phyloP scores from a whole-genome alignment of 1,140 invertebrate species.

The Branchinecta lindahli region DNA sequence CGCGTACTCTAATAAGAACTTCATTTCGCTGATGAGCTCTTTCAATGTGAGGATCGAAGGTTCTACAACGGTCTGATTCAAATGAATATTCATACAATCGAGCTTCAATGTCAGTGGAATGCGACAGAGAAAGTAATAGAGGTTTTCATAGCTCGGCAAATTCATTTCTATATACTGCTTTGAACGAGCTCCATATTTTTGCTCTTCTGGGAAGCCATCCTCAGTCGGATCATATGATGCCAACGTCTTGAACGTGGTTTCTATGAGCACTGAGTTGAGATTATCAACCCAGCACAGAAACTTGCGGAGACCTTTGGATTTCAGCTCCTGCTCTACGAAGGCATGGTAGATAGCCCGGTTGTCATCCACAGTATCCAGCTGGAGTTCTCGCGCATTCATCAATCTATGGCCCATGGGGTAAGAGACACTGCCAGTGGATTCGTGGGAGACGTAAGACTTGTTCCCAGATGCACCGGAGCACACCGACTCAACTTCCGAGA shows the following conservation, averaged over 20 bases:
- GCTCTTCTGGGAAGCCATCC: constrained; percentile 32
- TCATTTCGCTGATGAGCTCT: constrained; percentile 38
- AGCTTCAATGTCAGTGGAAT: constrained; percentile 72
- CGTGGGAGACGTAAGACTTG: constrained; percentile 6
- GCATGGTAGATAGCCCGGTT: constrained; percentile 36
- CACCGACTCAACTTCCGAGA: constrained; percentile 10
- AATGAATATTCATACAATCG: constrained; percentile 63
- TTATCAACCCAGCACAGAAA: constrained; percentile 39
- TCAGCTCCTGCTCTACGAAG: constrained; percentile 71
- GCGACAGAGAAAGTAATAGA: constrained; percentile 66
- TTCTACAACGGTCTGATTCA: constrained; percentile 64
- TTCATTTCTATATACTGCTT: constrained; percentile 52
- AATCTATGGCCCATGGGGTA: constrained; percentile 18
- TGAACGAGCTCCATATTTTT: constrained; percentile 57
- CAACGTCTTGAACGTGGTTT: not conserved
- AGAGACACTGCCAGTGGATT: constrained; percentile 19
- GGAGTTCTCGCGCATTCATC: constrained; percentile 15
- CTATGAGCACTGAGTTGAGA: not conserved
- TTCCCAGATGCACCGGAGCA: not conserved
- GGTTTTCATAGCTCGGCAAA: constrained; percentile 59
- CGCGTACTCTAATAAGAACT: not conserved
- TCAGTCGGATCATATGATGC: constrained; percentile 27
- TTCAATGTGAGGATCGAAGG: constrained; percentile 68
- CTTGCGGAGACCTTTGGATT: constrained; percentile 64
- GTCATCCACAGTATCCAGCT: constrained; percentile 7